phyloP scores from a whole-genome alignment of 2,888 invertebrate species.

The Selenia dentaria region DNA sequence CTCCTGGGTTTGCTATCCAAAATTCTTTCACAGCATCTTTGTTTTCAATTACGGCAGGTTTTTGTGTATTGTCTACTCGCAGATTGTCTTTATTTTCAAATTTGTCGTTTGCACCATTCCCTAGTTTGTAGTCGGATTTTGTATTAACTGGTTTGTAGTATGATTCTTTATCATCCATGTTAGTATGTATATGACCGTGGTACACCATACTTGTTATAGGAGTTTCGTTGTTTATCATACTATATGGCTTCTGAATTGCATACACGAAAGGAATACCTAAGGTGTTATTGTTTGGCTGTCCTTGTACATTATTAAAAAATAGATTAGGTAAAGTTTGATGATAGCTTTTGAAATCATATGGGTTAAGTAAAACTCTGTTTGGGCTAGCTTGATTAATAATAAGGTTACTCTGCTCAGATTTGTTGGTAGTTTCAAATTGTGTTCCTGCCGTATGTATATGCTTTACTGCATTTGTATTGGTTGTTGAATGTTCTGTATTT shows the following conservation, averaged over 20 bases:
- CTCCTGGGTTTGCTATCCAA: conserved; percentile 9
- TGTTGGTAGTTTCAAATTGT: background rate
- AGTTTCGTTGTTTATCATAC: conserved; percentile 24
- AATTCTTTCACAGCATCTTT: conserved; percentile 3
- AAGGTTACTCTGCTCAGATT: background rate
- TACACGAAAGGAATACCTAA: conserved; percentile 52
- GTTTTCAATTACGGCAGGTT: background rate
- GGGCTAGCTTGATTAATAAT: background rate
- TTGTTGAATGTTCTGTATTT: background rate
- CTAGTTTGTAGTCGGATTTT: conserved; percentile 9
- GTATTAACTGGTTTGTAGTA: background rate
- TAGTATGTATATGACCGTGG: conserved; percentile 52
- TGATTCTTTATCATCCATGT: conserved; percentile 24
- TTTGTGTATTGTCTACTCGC: background rate
- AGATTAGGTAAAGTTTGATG: conserved; percentile 19
- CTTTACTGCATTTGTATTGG: too few species aligned
- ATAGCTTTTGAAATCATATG: conserved; percentile 14
- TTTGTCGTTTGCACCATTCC: background rate
- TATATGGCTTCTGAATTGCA: conserved; percentile 45
- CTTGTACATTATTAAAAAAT: conserved; percentile 16
- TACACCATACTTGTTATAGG: conserved; percentile 48
- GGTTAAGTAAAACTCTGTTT: conserved; percentile 1
- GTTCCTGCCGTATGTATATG: too few species aligned
- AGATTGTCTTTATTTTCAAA: background rate
- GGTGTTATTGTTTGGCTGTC: conserved; percentile 28